Percentiles rank a stretch among this genome's conserved stretches.
Conservation (phyloP, 2,888 invertebrate genomes). For the Dolichopus griseipennis region DNA sequence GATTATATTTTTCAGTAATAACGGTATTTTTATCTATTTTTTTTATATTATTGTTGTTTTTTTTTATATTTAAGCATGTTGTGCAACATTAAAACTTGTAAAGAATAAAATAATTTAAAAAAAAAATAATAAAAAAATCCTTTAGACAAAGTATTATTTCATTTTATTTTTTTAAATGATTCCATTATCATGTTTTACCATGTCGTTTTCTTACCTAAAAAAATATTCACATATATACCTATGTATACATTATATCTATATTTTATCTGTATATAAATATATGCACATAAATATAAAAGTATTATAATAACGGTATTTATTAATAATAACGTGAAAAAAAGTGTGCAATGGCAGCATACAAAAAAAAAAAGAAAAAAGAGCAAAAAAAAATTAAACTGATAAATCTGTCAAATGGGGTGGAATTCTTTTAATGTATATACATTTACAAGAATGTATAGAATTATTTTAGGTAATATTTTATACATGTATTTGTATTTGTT, state of each 20-base stretch:
- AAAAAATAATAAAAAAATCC: too few relatives aligned
- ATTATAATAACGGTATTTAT: slow-evolving; percentile 1
- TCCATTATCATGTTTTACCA: background rate
- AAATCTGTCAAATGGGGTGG: background rate
- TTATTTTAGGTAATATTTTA: background rate
- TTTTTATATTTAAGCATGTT: too few relatives aligned
- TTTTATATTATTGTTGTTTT: too few relatives aligned
- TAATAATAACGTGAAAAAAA: background rate
- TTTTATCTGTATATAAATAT: background rate
- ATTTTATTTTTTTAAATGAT: background rate
- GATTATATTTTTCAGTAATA: too few relatives aligned
- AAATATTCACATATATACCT: background rate
- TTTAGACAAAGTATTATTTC: background rate
- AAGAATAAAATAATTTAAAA: too few relatives aligned
- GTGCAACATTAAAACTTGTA: too few relatives aligned
- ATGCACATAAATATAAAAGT: background rate
- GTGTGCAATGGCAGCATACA: background rate
- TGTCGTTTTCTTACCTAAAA: background rate
- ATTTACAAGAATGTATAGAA: background rate
- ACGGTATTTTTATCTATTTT: too few relatives aligned
- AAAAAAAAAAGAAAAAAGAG: background rate
- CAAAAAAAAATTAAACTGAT: background rate
- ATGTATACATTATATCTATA: too few relatives aligned
- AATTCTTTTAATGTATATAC: background rate
- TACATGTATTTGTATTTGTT: background rate